Percentiles rank a stretch among this genome's conserved stretches.
These are phyloP conservation scores for Isurus oxyrinchus DNA, from an alignment of 2,113 vertebrate species.

Conservation along the genomic window DNA sequence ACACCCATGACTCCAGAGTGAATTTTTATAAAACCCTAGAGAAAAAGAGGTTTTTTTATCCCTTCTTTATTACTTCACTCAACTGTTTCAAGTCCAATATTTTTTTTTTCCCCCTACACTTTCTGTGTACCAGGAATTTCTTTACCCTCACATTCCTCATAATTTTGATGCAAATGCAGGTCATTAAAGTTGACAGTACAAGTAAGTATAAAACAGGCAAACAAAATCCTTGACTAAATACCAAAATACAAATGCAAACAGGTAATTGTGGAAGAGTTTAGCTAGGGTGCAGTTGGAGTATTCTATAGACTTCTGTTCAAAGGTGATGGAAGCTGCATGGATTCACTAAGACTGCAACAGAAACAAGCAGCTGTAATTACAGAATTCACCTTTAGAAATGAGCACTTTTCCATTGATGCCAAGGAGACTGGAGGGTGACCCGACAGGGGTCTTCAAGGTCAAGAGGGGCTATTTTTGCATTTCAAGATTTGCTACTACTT, in stretches of 20 bases:
- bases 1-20: not conserved
- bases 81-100: not conserved
- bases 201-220: not conserved
- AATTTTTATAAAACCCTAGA: not conserved
- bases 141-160: not conserved
- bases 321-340: not conserved
- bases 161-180: not conserved
- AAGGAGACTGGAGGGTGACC: not conserved
- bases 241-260: not conserved
- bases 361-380: no score
- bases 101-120: not conserved
- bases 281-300: not conserved
- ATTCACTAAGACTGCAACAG: no score
- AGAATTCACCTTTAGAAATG: not conserved
- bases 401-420: not conserved
- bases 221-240: not conserved
- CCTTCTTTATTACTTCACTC: not conserved
- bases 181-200: not conserved
- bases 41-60: not conserved
- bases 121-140: not conserved
- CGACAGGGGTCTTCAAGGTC: not conserved
- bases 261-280: not conserved
- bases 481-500: not conserved
- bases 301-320: not conserved
- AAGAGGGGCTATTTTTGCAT: not conserved